Base-by-base conservation (phyloP, 2,888 invertebrate genomes). In the Microctonus hyperodae region DNA sequence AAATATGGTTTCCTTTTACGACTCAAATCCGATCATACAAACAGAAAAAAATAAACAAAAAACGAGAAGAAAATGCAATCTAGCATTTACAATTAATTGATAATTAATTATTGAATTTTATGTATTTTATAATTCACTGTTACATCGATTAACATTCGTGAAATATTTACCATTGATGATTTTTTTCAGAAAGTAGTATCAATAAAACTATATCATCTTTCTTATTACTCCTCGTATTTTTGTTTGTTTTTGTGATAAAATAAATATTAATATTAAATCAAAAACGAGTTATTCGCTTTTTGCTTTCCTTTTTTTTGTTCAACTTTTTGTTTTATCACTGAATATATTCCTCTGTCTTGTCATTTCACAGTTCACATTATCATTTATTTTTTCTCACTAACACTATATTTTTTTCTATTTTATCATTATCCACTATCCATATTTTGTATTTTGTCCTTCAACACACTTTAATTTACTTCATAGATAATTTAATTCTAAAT, bases 191-290 rank as follows among this genome's bases (percentile, higher is more conserved):
- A n/a, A n/a, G n/a, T n/a, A n/a, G n/a, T n/a, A n/a, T n/a, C 22
- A 16, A 40, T 55, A 37, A 40, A 63, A 62, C 64, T 60, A 48
- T 62, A 69, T 58, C 64, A 56, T 61, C 58, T 37, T 65, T 40
- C 64, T 59, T 59, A 62, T 70, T 50, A 16, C 16, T 44, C 7
- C 55, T 62, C 64, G 55, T 71, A 59, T 64, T 67, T 69, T 73
- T 77, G 81, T 73, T 73, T 74, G 74, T 74, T 75, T 75, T 77
- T 76, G 80, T 81, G 79, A 81, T 81, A 82, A 82, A 82, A 82
- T 82, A 82, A 82, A 82, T 82, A 82, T 78, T 81, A 82, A 82
- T 80, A 82, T 81, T 82, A 82, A 82, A 81, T 82, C 78, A 80
- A 80, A 82, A 80, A 78, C 79, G 78, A 81, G 13, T 55, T 55